Evolutionary conservation across 2,888 invertebrate genomes (phyloP).

Genomic region (Archaeoteleia sp.): DNA sequence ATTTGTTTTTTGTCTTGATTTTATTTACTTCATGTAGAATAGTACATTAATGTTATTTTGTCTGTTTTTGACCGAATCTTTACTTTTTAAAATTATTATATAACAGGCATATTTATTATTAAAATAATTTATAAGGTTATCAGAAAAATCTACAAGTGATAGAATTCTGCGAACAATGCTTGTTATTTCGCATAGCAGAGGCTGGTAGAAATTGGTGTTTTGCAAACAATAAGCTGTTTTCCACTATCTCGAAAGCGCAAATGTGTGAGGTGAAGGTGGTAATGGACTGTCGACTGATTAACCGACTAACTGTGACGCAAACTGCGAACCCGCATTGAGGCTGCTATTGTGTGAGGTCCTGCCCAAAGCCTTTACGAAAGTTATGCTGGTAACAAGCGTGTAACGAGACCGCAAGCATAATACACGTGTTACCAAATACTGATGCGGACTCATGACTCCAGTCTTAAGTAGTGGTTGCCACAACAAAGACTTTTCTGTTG

Average conservation of each 20-base stretch:
- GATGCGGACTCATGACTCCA: constrained; percentile 32
- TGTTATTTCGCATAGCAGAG: constrained; percentile 27
- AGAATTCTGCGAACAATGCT: constrained; percentile 37
- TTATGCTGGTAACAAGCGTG: constrained; percentile 5
- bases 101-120: no score
- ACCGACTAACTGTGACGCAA: constrained; percentile 27
- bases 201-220: constrained; percentile 36
- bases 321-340: background rate
- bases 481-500: constrained; percentile 36
- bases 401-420: constrained; percentile 25
- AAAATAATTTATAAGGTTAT: no score
- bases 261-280: constrained; percentile 20
- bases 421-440: constrained; percentile 37
- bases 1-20: no score
- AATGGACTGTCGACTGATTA: constrained; percentile 32
- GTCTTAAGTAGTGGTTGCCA: constrained; percentile 38
- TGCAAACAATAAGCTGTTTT: constrained; percentile 48
- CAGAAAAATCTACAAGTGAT: constrained; percentile 31
- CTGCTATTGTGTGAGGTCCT: constrained; percentile 22
- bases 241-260: constrained; percentile 42
- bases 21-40: no score
- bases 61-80: no score
- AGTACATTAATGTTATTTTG: no score
- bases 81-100: no score
- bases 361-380: constrained; percentile 34